Percentiles rank a stretch among this genome's conserved stretches.
These are phyloP conservation scores for Aphrophora alni DNA, from an alignment of 2,888 invertebrate species.

Conservation along the genomic window DNA sequence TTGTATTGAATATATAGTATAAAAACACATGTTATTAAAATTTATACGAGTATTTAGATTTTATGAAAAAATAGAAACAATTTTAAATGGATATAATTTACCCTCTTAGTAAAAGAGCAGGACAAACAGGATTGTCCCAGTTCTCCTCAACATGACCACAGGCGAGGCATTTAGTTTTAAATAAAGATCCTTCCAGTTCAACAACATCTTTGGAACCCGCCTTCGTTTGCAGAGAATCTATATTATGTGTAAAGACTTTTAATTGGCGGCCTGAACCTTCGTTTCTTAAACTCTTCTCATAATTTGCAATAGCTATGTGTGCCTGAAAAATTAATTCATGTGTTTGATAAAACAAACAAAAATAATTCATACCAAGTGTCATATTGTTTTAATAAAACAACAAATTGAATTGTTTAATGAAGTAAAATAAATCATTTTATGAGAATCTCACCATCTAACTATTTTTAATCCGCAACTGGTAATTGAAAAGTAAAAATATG, in stretches of 20 bases:
- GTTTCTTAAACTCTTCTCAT: conserved; percentile 63
- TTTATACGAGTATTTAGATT: no score
- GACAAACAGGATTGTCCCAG: conserved; percentile 77
- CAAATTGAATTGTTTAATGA: no score
- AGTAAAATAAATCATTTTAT: no score
- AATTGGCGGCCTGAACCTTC: conserved; percentile 62
- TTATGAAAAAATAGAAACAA: no score
- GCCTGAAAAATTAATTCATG: conserved; percentile 61
- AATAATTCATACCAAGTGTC: no score
- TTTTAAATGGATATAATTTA: conserved; percentile 56
- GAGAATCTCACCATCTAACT: no score
- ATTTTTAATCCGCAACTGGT: background rate
- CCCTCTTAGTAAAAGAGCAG: conserved; percentile 70
- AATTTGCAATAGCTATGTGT: conserved; percentile 72
- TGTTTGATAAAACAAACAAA: no score
- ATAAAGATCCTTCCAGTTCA: conserved; percentile 70
- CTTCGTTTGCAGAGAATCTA: conserved; percentile 66
- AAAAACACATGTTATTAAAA: no score
- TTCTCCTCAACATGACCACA: conserved; percentile 71
- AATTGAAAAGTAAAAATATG: no score
- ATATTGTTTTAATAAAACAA: no score
- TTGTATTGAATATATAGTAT: no score
- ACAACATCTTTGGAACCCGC: conserved; percentile 65
- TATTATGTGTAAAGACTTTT: conserved; percentile 68
- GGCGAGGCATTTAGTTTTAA: conserved; percentile 69